These are phyloP conservation scores for Capitella teleta DNA, from an alignment of 1,140 invertebrate genomes.

Conservation along the genomic window DNA sequence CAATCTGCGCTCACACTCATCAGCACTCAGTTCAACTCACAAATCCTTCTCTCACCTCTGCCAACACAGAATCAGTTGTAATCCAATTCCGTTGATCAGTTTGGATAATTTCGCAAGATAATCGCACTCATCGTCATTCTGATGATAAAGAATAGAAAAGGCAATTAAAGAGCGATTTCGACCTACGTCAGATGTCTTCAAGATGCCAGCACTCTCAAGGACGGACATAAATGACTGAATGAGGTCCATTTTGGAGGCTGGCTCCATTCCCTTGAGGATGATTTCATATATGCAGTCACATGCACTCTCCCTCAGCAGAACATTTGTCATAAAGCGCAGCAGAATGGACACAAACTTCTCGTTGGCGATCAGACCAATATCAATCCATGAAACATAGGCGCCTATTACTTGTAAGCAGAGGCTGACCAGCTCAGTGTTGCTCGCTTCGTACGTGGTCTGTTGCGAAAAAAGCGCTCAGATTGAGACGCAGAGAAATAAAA, in stretches of 20 bases:
- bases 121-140: slow-evolving; percentile 46
- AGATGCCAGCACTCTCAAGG: slow-evolving; percentile 40
- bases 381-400: slow-evolving; percentile 52
- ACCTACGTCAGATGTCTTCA: slow-evolving; percentile 29
- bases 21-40: neutral
- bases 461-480: too few species aligned
- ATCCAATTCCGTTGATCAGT: slow-evolving; percentile 47
- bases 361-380: slow-evolving; percentile 51
- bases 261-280: slow-evolving; percentile 52
- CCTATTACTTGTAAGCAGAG: slow-evolving; percentile 49
- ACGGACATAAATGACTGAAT: slow-evolving; percentile 48
- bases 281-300: slow-evolving; percentile 50
- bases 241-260: slow-evolving; percentile 46
- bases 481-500: too few species aligned
- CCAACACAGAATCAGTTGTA: slow-evolving; percentile 41
- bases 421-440: slow-evolving; percentile 19
- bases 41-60: slow-evolving; percentile 36
- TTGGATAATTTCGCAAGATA: slow-evolving; percentile 47
- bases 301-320: slow-evolving; percentile 42
- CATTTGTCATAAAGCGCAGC: slow-evolving; percentile 22
- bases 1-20: slow-evolving; percentile 21
- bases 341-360: slow-evolving; percentile 48
- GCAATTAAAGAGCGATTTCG: neutral
- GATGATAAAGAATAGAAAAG: slow-evolving; percentile 6
- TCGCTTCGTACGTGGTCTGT: slow-evolving; percentile 4